phyloP scores from a whole-genome alignment of 2,113 vertebrate genomes.

The Athene cunicularia region DNA sequence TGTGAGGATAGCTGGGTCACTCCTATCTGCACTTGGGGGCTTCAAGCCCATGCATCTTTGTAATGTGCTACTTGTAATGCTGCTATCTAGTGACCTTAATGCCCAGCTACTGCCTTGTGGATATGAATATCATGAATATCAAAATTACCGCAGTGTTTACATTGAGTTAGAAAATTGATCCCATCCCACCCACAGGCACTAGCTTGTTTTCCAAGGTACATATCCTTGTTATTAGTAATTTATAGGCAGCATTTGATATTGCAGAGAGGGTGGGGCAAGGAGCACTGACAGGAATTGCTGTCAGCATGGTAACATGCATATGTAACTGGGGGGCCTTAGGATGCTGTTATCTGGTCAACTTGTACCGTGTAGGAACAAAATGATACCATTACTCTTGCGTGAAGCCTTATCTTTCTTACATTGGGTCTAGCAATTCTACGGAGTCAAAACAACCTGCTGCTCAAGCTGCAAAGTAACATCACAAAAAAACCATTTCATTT shows the following conservation, averaged over 20 bases:
- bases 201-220: not conserved
- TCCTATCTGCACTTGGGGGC: not conserved
- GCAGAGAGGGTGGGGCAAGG: not conserved
- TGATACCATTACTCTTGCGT: not conserved
- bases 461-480: not conserved
- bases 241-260: not conserved
- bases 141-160: not conserved
- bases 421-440: not conserved
- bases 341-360: not conserved
- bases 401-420: not conserved
- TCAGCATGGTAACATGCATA: not conserved
- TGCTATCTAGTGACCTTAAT: not conserved
- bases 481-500: fast-evolving
- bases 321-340: not conserved
- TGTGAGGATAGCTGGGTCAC: not conserved
- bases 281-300: not conserved
- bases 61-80: not conserved
- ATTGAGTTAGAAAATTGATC: not conserved
- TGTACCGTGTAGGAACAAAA: fast-evolving
- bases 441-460: not conserved
- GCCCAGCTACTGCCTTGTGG: conserved; percentile 20
- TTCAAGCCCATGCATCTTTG: not conserved
- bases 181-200: not conserved
- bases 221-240: not conserved
- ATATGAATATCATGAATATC: conserved; percentile 32